These are phyloP conservation scores for Sebastes steindachneri DNA, from an alignment of 2,797 vertebrate species.

Conservation along the genomic window DNA sequence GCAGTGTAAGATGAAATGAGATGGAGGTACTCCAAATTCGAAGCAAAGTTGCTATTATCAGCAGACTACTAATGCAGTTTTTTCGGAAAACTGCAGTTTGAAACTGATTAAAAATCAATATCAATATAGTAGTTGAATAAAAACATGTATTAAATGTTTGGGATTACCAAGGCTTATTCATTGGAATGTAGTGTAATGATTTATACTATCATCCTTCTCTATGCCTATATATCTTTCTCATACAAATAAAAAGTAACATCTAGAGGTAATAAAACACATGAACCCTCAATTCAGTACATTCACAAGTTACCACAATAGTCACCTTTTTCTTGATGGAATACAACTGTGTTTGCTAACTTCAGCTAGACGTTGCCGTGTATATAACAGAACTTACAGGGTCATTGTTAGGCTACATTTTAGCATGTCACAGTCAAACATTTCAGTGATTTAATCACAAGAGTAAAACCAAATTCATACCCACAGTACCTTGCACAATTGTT, in stretches of 20 bases:
- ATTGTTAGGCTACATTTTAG: background rate
- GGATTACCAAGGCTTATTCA: background rate
- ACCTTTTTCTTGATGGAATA: background rate
- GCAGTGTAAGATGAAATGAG: conserved; percentile 7
- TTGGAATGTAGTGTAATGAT: background rate
- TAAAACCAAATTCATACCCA: background rate
- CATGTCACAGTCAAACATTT: background rate
- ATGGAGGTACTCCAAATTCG: background rate
- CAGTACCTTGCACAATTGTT: background rate
- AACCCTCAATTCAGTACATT: background rate
- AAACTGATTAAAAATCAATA: conserved; percentile 1
- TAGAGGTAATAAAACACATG: background rate
- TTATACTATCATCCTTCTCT: background rate
- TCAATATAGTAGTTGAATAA: background rate
- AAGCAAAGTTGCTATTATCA: background rate
- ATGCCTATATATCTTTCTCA: background rate
- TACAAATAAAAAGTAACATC: background rate
- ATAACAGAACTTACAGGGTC: background rate
- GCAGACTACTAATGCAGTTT: background rate
- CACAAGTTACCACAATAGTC: background rate
- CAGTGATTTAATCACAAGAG: background rate
- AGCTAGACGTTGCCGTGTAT: background rate
- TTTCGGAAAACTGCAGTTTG: background rate
- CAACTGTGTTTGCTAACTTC: background rate
- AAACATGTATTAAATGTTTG: background rate